Percentiles rank a stretch among this genome's conserved stretches.
Evolutionary conservation across 2,113 vertebrate genomes (phyloP).

Genomic region (Plectropomus leopardus): DNA sequence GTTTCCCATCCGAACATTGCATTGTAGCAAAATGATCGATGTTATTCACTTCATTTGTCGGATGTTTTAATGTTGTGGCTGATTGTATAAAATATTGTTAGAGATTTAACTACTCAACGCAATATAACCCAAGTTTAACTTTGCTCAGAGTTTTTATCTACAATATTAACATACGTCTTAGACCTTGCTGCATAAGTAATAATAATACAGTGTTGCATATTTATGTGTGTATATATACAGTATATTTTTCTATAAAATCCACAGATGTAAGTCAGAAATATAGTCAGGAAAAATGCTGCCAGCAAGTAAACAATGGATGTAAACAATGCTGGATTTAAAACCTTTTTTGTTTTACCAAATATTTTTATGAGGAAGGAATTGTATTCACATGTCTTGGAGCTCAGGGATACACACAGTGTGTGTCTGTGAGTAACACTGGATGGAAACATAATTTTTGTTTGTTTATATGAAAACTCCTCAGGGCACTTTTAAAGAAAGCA

Average conservation of each 20-base stretch:
- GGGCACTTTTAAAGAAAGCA: neutral
- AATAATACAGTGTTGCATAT: neutral
- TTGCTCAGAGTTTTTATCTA: neutral
- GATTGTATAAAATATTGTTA: too few relatives aligned
- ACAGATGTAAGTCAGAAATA: neutral
- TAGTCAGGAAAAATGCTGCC: neutral
- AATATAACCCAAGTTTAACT: neutral
- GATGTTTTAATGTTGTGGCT: too few relatives aligned
- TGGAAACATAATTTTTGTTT: neutral
- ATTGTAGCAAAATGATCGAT: too few relatives aligned
- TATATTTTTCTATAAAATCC: too few relatives aligned
- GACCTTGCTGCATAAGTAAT: neutral
- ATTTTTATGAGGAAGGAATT: neutral
- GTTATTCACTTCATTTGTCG: too few relatives aligned
- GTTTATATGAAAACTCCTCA: neutral
- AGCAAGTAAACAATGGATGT: neutral
- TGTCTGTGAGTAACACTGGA: neutral
- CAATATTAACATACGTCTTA: neutral
- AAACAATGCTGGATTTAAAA: neutral
- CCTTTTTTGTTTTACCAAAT: neutral
- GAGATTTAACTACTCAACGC: neutral
- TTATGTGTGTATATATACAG: too few relatives aligned
- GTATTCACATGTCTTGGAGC: neutral
- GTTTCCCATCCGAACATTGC: too few relatives aligned
- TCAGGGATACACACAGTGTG: neutral